These are phyloP conservation scores for Volucella inanis DNA, from an alignment of 2,888 invertebrate species.

Conservation along the genomic window DNA sequence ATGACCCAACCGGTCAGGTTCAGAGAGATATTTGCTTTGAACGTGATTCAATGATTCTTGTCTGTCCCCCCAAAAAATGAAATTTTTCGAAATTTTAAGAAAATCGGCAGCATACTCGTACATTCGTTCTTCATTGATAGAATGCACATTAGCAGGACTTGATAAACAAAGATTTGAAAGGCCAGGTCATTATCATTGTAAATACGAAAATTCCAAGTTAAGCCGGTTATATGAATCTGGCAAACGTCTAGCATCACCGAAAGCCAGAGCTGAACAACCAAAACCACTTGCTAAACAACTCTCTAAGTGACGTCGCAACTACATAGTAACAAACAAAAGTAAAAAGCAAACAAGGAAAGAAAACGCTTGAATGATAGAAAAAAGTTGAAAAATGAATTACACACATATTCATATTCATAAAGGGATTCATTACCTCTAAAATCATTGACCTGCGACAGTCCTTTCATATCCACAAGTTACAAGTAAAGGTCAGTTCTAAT, in stretches of 20 bases:
- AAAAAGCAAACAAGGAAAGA: constrained; percentile 3
- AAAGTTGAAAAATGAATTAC: constrained; percentile 1
- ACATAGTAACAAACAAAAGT: too few relatives aligned
- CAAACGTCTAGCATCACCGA: not conserved
- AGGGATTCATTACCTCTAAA: constrained; percentile 18
- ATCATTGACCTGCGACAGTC: constrained; percentile 35
- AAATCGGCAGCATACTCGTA: too few relatives aligned
- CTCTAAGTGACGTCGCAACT: constrained; percentile 6
- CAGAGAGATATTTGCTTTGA: too few relatives aligned
- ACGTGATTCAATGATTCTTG: too few relatives aligned
- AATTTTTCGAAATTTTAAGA: too few relatives aligned
- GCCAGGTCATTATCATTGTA: constrained; percentile 2
- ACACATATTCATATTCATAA: not conserved
- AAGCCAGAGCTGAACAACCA: not conserved
- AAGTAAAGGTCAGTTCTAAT: constrained; percentile 26
- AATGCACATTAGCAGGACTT: too few relatives aligned
- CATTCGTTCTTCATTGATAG: too few relatives aligned
- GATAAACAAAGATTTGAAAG: not conserved
- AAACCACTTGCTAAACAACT: not conserved
- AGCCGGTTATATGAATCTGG: not conserved
- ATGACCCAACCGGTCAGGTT: too few relatives aligned
- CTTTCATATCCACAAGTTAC: constrained; percentile 3
- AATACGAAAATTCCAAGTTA: not conserved
- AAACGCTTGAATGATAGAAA: not conserved
- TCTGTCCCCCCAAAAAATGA: too few relatives aligned